Evolutionary conservation across 2,888 invertebrate genomes (phyloP).

Genomic region (Myathropa florea): DNA sequence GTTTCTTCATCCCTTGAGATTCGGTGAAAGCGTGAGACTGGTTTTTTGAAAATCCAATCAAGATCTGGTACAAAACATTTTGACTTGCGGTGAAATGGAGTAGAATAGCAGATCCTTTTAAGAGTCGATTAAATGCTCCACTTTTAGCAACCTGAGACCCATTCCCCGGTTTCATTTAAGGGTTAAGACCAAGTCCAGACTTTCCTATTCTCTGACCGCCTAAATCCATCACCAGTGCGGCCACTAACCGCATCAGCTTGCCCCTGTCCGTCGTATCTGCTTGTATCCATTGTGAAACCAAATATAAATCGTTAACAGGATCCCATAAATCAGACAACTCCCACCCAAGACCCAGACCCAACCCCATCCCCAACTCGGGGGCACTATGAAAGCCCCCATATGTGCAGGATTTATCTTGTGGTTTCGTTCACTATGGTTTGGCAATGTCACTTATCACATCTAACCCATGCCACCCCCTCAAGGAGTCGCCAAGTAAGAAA

Average conservation of each 20-base stretch:
- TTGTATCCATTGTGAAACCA: neutral
- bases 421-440: neutral
- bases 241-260: neutral
- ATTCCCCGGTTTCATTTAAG: neutral
- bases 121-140: too few species aligned
- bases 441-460: neutral
- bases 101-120: too few species aligned
- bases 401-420: neutral
- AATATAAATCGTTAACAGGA: neutral
- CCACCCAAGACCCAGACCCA: too few species aligned
- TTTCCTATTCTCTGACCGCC: neutral
- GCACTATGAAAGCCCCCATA: neutral
- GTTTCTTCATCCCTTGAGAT: too few species aligned
- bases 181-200: neutral
- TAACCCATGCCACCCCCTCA: neutral
- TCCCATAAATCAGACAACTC: neutral
- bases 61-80: too few species aligned
- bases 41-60: too few species aligned
- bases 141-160: too few species aligned
- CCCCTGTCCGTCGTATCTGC: neutral
- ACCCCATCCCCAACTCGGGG: neutral
- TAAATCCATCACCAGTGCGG: neutral
- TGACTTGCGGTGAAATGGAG: too few species aligned
- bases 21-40: too few species aligned
- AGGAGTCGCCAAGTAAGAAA: constrained; percentile 11